phyloP scores from a whole-genome alignment of 2,797 vertebrate species.

The Chaetodon trifasciatus region DNA sequence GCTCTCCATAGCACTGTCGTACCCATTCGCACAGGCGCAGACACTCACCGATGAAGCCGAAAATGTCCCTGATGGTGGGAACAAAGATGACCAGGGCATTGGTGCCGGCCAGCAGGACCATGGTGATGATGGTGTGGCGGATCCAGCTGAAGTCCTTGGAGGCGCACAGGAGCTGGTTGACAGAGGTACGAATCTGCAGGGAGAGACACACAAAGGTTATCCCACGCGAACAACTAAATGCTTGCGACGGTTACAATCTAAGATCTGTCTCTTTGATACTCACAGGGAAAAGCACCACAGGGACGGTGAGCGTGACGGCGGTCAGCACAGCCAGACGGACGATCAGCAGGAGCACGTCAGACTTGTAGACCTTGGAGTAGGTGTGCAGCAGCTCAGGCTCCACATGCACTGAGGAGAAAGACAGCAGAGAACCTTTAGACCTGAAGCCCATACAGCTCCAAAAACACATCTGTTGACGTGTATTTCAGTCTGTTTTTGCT shows the following conservation, averaged over 20 bases:
- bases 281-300: conserved; percentile 97
- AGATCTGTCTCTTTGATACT: conserved; percentile 66
- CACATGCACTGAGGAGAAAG: conserved; percentile 78
- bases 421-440: conserved; percentile 6
- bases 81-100: conserved; percentile 95
- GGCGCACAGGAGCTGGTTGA: conserved; percentile 91
- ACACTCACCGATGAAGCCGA: conserved; percentile 94
- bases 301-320: conserved; percentile 96
- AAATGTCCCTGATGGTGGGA: conserved; percentile 96
- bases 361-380: conserved; percentile 88
- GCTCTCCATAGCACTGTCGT: background rate
- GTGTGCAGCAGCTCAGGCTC: conserved; percentile 96
- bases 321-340: conserved; percentile 95
- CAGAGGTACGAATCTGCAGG: conserved; percentile 93
- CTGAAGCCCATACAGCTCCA: background rate
- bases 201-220: conserved; percentile 13
- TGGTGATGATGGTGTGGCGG: conserved; percentile 91
- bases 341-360: conserved; percentile 91
- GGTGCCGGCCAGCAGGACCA: conserved; percentile 87
- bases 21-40: background rate
- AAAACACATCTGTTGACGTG: background rate
- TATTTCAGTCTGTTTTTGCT: background rate
- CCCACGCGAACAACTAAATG: accelerated
- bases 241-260: accelerated
- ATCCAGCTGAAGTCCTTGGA: conserved; percentile 93